Base-by-base conservation (phyloP, 37 sponge, comb jelly and placozoan species). In the Oopsacas minuta region DNA sequence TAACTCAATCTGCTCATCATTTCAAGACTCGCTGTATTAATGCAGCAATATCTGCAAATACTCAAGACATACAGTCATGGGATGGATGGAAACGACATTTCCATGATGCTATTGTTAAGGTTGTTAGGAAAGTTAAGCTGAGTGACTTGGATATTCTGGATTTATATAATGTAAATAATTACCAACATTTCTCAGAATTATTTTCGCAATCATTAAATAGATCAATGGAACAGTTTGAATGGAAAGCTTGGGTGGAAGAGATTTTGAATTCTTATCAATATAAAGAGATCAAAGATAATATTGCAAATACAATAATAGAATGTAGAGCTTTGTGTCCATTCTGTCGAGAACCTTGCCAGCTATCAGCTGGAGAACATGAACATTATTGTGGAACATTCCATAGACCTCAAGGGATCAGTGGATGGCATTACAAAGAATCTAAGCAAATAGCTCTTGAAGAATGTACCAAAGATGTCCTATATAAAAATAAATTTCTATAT, bases 371-470 rank as follows among this genome's bases (percentile, higher is more conserved):
- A 61, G 75, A 61, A 12, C 75, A 61, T n/a, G 75, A 61, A 34
- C 75, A 61, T 61, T 61, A 61, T 34, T 61, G 75, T n/a, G 75
- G 75, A 61, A 25, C 75, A 61, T 61, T 61, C 28, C 75, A 61
- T 61, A 10, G 75, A 12, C 75, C 75, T 61, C 75, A 61, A 61
- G 75, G 75, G 1, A 61, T 61, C 28, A 61, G 30, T 12, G 75
- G 75, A 3, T 61, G 75, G 75, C 75, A 12, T 12, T 61, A 61
- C 30, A n/a, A 32, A 25, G 28, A 3, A 7, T 61, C 75, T 61
- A 3, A 3, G 5, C 20, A 61, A n/a, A 61, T 61, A 20, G 20
- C 28, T 20, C 22, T 61, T 61, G 75, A 61, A 61, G 75, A n/a
- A 3, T 61, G 75, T 61, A n/a, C 75, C 28, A n/a, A 3, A 61